Evolutionary conservation across 2,888 invertebrate genomes (phyloP).

Genomic region (Gandaritis pyraliata): DNA sequence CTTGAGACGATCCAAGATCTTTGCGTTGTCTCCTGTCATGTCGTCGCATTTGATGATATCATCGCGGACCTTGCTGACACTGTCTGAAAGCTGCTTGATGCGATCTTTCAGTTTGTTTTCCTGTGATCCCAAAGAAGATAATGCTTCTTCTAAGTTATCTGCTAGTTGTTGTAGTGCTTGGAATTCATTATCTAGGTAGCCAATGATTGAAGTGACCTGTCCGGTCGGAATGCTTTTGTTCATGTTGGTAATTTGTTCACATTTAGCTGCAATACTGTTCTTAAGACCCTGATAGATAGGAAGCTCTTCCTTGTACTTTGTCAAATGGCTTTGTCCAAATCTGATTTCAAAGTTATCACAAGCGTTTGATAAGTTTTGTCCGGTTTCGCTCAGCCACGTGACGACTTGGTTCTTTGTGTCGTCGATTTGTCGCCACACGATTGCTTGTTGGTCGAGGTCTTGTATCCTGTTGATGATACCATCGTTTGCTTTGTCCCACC

Average conservation of each 20-base stretch:
- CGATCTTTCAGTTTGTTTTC: conserved; percentile 89
- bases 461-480: conserved; percentile 89
- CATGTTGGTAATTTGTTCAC: conserved; percentile 90
- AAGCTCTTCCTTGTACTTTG: conserved; percentile 94
- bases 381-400: conserved; percentile 93
- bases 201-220: conserved; percentile 87
- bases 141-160: conserved; percentile 88
- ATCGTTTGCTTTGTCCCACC: conserved; percentile 89
- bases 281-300: conserved; percentile 90
- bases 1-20: conserved; percentile 91
- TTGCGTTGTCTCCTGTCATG: conserved; percentile 93
- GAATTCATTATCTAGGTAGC: conserved; percentile 90
- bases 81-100: conserved; percentile 88
- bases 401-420: conserved; percentile 92
- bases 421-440: conserved; percentile 97
- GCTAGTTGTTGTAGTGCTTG: conserved; percentile 89
- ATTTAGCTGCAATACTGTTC: conserved; percentile 91
- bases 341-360: conserved; percentile 92
- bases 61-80: conserved; percentile 90
- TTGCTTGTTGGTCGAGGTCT: conserved; percentile 93
- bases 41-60: conserved; percentile 95
- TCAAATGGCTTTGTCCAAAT: conserved; percentile 89
- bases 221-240: conserved; percentile 89
- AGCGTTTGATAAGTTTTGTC: conserved; percentile 89
- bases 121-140: conserved; percentile 89